Evolutionary conservation across 2,888 invertebrate genomes (phyloP).

Genomic region (Eupithecia dodoneata): DNA sequence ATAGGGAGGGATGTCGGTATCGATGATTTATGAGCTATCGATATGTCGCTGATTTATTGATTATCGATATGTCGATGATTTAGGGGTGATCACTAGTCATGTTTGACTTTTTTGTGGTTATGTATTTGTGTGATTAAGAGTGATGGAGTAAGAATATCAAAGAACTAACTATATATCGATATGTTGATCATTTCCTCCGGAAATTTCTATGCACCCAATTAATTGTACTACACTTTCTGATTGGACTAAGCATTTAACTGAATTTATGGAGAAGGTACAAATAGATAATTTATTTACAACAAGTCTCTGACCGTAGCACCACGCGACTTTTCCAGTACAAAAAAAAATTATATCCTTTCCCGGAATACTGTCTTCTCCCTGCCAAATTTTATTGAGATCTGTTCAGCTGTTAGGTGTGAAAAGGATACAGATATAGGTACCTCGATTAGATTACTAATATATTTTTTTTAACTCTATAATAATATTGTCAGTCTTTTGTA

Average conservation of each 20-base stretch:
- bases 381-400: neutral
- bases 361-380: neutral
- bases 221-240: neutral
- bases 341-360: neutral
- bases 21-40: constrained; percentile 8
- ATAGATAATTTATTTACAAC: neutral
- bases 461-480: no score
- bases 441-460: no score
- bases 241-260: neutral
- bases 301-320: neutral
- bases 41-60: constrained; percentile 11
- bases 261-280: neutral
- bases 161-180: neutral
- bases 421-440: no score
- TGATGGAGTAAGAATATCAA: neutral
- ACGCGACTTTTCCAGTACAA: neutral
- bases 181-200: neutral
- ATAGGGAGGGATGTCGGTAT: constrained; percentile 10
- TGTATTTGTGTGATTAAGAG: neutral
- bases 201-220: neutral
- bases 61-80: neutral
- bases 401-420: neutral
- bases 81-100: neutral
- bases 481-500: neutral
- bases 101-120: neutral